phyloP scores from a whole-genome alignment of 2,113 vertebrate genomes.

The Dermatemys mawii region DNA sequence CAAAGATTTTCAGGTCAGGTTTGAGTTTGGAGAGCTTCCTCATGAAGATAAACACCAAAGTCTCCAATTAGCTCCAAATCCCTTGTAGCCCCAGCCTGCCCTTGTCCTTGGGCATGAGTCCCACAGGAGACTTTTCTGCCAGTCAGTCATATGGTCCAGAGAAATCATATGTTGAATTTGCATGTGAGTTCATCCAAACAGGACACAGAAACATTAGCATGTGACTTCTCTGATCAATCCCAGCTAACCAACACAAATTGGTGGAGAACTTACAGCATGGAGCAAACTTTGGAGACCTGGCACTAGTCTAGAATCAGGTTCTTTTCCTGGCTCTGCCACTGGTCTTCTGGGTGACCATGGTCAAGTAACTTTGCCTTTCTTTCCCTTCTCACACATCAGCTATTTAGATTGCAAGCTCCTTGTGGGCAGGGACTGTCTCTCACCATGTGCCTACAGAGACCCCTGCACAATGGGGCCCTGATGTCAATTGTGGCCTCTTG shows the following conservation, averaged over 20 bases:
- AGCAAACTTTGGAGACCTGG: no score
- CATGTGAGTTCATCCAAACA: background rate
- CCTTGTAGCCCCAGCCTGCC: background rate
- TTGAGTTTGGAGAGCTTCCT: background rate
- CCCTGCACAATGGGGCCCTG: background rate
- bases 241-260: background rate
- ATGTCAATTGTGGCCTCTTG: no score
- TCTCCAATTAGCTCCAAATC: background rate
- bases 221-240: background rate
- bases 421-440: no score
- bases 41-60: background rate
- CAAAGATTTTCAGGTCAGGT: background rate
- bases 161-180: background rate
- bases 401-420: background rate
- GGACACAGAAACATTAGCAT: background rate
- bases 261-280: background rate
- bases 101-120: no score
- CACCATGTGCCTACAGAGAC: background rate
- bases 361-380: no score
- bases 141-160: background rate
- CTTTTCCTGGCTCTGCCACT: background rate
- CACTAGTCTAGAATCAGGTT: background rate
- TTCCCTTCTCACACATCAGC: background rate
- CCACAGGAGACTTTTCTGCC: background rate
- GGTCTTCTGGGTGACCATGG: no score